phyloP scores from a whole-genome alignment of 1,140 invertebrate species.

The Drosophila sechellia region DNA sequence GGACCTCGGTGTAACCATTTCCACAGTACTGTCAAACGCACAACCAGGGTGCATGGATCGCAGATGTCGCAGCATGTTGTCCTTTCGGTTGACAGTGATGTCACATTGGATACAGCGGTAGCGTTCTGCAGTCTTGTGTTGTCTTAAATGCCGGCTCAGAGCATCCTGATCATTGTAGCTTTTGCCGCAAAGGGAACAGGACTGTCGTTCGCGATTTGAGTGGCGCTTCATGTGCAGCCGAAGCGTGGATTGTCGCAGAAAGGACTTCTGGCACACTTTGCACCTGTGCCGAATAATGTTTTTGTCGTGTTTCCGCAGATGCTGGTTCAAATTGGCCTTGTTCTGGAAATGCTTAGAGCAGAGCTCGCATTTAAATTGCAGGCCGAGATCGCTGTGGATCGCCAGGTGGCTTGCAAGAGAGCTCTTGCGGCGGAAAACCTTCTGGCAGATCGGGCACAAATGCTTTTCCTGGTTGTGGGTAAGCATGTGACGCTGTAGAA shows the following conservation, averaged over 20 bases:
- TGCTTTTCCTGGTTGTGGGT: conserved; percentile 30
- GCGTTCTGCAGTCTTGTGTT: conserved; percentile 85
- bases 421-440: conserved; percentile 41
- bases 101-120: conserved; percentile 87
- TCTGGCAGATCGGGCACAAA: conserved; percentile 55
- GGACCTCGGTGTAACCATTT: conserved; percentile 16
- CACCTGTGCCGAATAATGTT: conserved; percentile 53
- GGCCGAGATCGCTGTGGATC: conserved; percentile 40
- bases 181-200: conserved; percentile 54
- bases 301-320: conserved; percentile 72
- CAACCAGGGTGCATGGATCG: conserved; percentile 87
- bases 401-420: conserved; percentile 47
- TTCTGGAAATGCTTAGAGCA: conserved; percentile 85
- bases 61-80: conserved; percentile 88
- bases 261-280: conserved; percentile 61
- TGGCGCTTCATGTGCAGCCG: conserved; percentile 64
- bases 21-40: conserved; percentile 42
- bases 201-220: conserved; percentile 31
- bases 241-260: conserved; percentile 65
- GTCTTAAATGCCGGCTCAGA: conserved; percentile 56
- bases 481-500: conserved; percentile 53
- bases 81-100: conserved; percentile 87
- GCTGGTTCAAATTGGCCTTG: conserved; percentile 84
- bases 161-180: conserved; percentile 67
- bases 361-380: conserved; percentile 81